Evolutionary conservation across 1,140 invertebrate species (phyloP), one percentile per base, ranked within the genome.

Genomic region (Polyergus mexicanus): DNA sequence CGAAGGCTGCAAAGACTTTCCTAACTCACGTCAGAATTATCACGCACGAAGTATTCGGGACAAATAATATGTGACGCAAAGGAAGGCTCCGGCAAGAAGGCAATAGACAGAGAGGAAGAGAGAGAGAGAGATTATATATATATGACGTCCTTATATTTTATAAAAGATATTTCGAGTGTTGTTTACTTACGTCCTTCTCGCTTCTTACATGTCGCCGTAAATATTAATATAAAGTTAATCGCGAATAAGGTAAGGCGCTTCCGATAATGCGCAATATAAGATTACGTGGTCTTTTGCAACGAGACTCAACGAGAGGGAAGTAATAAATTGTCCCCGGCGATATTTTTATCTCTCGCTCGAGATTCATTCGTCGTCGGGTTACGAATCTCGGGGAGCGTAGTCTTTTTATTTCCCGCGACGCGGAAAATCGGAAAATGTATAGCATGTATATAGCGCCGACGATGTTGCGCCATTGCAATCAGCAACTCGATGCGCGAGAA

Each of bases 401-500:
- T 22, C 51, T 75, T 41, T 62, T 83, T 78, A 75, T 56, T 56
- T 62, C 41, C 25, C 41, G 28, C 58, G 22, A n/a, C 38, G 51
- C 47, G 41, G 10, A 41, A 83, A 83, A 85, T 81, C 77, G 68
- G 22, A 44, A 65, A 71, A 41, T 41, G 81, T 78, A 54, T 69
- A 38, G 35, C 56, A 3, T 88, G 47, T 54, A 47, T 54, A 47
- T 47, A 47, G 44, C 44, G 16, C 25, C 60, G 25, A 25, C 63
- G 78, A 72, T 84, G 74, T 62, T 75, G 80, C 85, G 72, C 65
- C 80, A 60, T 89, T 28, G 75, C 89, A 87, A 90, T 90, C 88
- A 85, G 85, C 83, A 76, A 89, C 75, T 87, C 85, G 35, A 81
- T 75, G 85, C 88, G 85, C 56, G 68, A 78, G 88, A 90, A 90